Percentiles rank a stretch among this genome's conserved stretches.
phyloP scores from a whole-genome alignment of 2,888 invertebrate genomes.

The Cryptocheilus praepositus region DNA sequence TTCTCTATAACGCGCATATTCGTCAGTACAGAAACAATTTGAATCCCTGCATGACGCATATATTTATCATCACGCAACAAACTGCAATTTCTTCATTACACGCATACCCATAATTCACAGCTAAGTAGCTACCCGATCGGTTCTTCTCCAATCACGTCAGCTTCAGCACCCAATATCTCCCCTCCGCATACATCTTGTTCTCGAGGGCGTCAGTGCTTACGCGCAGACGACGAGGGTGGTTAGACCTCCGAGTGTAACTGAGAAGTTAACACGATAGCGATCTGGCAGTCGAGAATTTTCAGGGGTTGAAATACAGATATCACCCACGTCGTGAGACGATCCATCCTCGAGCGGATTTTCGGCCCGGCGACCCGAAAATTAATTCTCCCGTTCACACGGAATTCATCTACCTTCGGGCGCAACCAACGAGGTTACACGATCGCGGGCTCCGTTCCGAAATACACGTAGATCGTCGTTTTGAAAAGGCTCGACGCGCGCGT shows the following conservation, averaged over 20 bases:
- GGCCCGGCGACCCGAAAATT: slow-evolving; percentile 47
- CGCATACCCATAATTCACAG: too few species aligned
- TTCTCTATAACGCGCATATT: too few species aligned
- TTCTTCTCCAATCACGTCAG: too few species aligned
- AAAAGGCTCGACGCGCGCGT: too few species aligned
- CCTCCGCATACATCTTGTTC: slow-evolving; percentile 26
- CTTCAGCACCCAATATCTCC: too few species aligned
- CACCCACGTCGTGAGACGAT: slow-evolving; percentile 64
- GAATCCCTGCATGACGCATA: too few species aligned
- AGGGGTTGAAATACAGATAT: slow-evolving; percentile 65
- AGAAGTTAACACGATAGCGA: slow-evolving; percentile 64
- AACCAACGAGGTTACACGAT: neutral
- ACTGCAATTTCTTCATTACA: too few species aligned
- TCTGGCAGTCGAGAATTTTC: slow-evolving; percentile 55
- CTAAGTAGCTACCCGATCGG: too few species aligned
- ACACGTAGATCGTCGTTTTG: too few species aligned
- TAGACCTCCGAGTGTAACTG: slow-evolving; percentile 54
- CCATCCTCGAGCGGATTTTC: slow-evolving; percentile 35
- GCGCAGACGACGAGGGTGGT: slow-evolving; percentile 42
- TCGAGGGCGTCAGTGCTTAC: slow-evolving; percentile 22
- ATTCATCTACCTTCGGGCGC: slow-evolving; percentile 45
- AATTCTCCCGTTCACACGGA: slow-evolving; percentile 59
- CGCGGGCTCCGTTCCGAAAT: neutral
- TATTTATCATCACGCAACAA: too few species aligned
- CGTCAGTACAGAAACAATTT: too few species aligned